phyloP scores from a whole-genome alignment of 2,888 invertebrate genomes.

The Xylota segnis region DNA sequence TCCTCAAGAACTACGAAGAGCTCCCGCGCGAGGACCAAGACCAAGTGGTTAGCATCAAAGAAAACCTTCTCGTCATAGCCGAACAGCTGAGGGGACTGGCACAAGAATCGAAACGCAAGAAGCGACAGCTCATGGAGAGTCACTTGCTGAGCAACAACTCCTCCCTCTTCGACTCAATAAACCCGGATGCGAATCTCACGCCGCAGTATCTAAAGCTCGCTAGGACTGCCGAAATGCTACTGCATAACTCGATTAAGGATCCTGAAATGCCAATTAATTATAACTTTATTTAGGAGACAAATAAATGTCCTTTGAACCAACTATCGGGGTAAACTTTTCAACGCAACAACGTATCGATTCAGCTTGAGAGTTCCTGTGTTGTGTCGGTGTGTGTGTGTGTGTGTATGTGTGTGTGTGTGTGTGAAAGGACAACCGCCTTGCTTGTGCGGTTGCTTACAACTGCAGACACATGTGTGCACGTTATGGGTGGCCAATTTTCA shows the following conservation, averaged over 20 bases:
- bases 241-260: slow-evolving; percentile 58
- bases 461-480: slow-evolving; percentile 71
- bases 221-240: slow-evolving; percentile 60
- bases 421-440: slow-evolving; percentile 30
- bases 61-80: slow-evolving; percentile 78
- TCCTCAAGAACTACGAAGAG: slow-evolving; percentile 81
- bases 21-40: slow-evolving; percentile 80
- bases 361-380: slow-evolving; percentile 9
- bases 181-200: slow-evolving; percentile 13
- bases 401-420: not conserved
- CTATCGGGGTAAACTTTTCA: slow-evolving; percentile 3
- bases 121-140: slow-evolving; percentile 28
- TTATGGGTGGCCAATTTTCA: slow-evolving; percentile 75
- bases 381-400: not conserved
- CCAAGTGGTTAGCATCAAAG: slow-evolving; percentile 77
- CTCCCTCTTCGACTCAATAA: not conserved
- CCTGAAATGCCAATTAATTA: slow-evolving; percentile 47
- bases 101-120: slow-evolving; percentile 16
- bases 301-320: slow-evolving; percentile 46
- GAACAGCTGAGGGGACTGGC: slow-evolving; percentile 37
- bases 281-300: slow-evolving; percentile 48
- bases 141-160: slow-evolving; percentile 9
- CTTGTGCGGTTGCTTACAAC: slow-evolving; percentile 61
- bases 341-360: slow-evolving; percentile 24
- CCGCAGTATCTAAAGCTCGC: slow-evolving; percentile 55